A percentile compares a stretch with the other conserved stretches of the same genome.
phyloP scores from a whole-genome alignment of 2,797 vertebrate genomes.

The Poecilia velifera region DNA sequence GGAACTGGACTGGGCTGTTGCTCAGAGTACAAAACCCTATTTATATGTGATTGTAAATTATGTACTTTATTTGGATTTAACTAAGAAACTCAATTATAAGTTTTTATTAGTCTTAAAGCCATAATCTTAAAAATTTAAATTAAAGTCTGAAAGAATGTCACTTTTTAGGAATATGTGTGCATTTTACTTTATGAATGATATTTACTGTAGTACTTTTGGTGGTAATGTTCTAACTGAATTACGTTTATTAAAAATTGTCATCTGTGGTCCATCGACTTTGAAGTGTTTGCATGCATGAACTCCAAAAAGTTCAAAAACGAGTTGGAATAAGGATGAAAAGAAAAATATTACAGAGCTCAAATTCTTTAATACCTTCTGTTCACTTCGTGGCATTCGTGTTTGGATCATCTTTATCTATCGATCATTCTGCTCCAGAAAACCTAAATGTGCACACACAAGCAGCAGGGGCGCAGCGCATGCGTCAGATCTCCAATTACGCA shows the following conservation, averaged over 20 bases:
- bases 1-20: not conserved
- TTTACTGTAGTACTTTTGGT: not conserved
- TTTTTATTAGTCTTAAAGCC: not conserved
- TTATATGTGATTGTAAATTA: not conserved
- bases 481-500: conserved; percentile 60
- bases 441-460: conserved; percentile 16
- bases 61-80: not conserved
- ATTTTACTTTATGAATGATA: not conserved
- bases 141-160: not conserved
- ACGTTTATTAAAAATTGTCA: not conserved
- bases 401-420: conserved; percentile 5
- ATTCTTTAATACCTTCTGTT: not conserved
- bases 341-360: not conserved
- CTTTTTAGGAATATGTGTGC: not conserved
- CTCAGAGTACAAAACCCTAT: not conserved
- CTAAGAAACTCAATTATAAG: not conserved
- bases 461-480: conserved; percentile 57
- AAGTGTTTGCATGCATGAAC: not conserved
- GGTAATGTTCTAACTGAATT: not conserved
- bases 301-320: not conserved
- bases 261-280: not conserved
- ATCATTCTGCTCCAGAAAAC: not conserved
- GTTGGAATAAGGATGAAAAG: not conserved
- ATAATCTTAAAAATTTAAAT: not conserved
- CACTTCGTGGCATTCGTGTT: not conserved